phyloP scores from a whole-genome alignment of 2,797 vertebrate genomes.

The Propithecus deckenii region DNA sequence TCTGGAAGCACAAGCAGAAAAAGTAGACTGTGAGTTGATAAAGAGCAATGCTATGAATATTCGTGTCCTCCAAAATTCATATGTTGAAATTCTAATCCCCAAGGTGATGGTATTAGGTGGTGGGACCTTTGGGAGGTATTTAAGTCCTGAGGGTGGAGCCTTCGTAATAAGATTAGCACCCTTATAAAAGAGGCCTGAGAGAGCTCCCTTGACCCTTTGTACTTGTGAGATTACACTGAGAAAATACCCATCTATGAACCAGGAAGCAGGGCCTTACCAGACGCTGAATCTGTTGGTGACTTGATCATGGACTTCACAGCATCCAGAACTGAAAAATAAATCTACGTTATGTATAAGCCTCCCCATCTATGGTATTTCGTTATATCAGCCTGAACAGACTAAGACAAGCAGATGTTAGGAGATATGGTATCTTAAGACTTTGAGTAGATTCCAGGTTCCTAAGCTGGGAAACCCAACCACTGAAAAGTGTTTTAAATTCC shows the following conservation, averaged over 20 bases:
- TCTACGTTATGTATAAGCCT: background rate
- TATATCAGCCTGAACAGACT: background rate
- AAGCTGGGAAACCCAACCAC: background rate
- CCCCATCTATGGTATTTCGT: background rate
- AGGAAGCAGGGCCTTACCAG: background rate
- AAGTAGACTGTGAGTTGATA: background rate
- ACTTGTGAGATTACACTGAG: background rate
- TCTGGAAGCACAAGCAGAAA: background rate
- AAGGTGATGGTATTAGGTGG: too few relatives aligned
- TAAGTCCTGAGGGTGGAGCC: background rate
- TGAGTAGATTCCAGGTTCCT: background rate
- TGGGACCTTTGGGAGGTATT: background rate
- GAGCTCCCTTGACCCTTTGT: background rate
- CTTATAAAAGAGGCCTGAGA: background rate
- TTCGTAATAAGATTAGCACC: background rate
- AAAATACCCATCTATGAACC: background rate
- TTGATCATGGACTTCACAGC: background rate
- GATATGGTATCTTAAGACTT: background rate
- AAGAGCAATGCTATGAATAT: background rate
- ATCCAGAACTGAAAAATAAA: background rate
- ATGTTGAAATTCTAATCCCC: background rate
- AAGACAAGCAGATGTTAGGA: background rate
- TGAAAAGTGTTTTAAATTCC: background rate
- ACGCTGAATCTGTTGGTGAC: background rate
- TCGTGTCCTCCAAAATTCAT: background rate